Evolutionary conservation across 2,888 invertebrate genomes (phyloP).

Genomic region (Synergus itoensis): DNA sequence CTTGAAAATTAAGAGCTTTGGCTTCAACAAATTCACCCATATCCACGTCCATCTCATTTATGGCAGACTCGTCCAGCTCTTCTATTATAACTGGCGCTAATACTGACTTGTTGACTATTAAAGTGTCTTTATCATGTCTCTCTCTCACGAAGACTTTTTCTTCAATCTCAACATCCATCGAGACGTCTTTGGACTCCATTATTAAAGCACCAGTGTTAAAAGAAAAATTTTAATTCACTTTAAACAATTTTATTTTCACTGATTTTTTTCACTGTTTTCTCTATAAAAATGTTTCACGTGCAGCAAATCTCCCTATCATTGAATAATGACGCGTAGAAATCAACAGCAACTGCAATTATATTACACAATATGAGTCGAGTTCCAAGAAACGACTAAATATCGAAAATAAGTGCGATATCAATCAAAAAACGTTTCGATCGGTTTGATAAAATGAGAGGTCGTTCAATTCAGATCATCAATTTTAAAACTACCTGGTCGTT

Average conservation of each 20-base stretch:
- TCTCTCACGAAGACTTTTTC: not conserved
- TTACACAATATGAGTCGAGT: not conserved
- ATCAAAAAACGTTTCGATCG: not conserved
- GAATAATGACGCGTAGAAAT: not conserved
- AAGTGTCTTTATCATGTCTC: constrained; percentile 21
- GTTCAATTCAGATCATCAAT: too few relatives aligned
- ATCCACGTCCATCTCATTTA: constrained; percentile 65
- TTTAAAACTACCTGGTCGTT: too few relatives aligned
- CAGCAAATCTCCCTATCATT: too few relatives aligned
- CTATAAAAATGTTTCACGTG: not conserved
- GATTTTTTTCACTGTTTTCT: not conserved
- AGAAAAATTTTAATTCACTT: not conserved
- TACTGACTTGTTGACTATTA: constrained; percentile 44
- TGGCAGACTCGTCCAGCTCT: constrained; percentile 69
- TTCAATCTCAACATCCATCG: constrained; percentile 21
- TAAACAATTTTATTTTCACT: not conserved
- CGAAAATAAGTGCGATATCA: not conserved
- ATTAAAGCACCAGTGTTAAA: not conserved
- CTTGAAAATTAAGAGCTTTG: constrained; percentile 67
- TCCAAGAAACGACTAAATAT: not conserved
- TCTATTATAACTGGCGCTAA: constrained; percentile 71
- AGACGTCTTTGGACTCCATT: not conserved
- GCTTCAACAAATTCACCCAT: constrained; percentile 74
- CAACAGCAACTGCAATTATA: not conserved
- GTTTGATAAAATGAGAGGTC: too few relatives aligned